Base-by-base conservation (phyloP, 2,888 invertebrate species). In the Drosophila picticornis region DNA sequence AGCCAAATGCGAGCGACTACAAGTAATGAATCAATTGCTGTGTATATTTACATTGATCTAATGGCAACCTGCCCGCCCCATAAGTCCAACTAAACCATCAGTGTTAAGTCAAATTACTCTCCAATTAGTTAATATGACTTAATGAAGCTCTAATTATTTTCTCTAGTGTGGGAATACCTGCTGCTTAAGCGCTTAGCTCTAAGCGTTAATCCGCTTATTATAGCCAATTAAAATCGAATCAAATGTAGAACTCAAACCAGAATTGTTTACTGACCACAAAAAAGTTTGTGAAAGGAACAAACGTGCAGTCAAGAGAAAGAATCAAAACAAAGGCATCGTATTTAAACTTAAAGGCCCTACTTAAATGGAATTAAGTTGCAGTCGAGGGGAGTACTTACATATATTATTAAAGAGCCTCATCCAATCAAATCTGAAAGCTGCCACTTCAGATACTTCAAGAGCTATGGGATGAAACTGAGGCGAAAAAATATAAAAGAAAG, bases 221-320 rank as follows among this genome's bases (percentile, higher is more conserved):
- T 38, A 10, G 13, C 13, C 72, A 76, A 80, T 78, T 80, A 68
- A 72, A 72, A 64, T 16, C 55, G 25, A 58, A 80, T 78, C 55
- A 80, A 70, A 48, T 43, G 43, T 22, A 7, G 22, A 22, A 13
- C 22, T 31, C 50, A 56, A 46, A 50, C 34, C 77, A 67, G 67
- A 67, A 36, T 36, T 53, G 13, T 19, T 25, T 27, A 32, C 36
- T 53, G 60, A 51, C 46, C 36, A 58, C 2, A 60, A 58, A 0
- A 31, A 22, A 57, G 13, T 29, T 51, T 51, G 38, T 56, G 9
- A 38, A 40, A 40, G 57, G 40, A 19, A 27, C 27, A 29, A 29
- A 56, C n/a, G 16, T n/a, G 0, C 4, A 50, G 11, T 19, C 7
- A 19, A 19, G 32, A 9, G 10, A 16, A 29, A 3, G 11, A n/a